Evolutionary conservation across 2,113 vertebrate genomes (phyloP).

Genomic region (Vimba vimba): DNA sequence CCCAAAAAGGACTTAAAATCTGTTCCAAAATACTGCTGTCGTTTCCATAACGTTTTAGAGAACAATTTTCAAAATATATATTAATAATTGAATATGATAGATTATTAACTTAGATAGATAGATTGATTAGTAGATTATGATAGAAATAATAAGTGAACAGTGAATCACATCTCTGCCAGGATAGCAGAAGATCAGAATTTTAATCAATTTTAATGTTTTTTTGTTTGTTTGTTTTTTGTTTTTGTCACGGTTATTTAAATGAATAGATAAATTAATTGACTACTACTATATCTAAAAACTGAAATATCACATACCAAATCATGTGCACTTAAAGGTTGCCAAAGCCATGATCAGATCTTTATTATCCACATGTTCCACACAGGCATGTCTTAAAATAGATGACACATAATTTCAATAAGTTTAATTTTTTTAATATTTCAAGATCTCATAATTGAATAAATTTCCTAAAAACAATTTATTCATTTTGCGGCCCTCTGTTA

Average conservation of each 20-base stretch:
- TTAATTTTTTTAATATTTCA: neutral
- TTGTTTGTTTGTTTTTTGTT: neutral
- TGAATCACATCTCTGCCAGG: neutral
- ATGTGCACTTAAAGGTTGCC: neutral
- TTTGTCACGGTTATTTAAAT: neutral
- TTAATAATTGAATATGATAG: neutral
- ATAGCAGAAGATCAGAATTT: neutral
- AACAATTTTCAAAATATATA: neutral
- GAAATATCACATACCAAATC: neutral
- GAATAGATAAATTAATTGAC: neutral
- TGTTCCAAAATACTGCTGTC: neutral
- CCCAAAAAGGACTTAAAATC: neutral
- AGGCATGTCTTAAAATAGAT: neutral
- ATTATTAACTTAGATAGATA: neutral
- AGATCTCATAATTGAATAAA: neutral
- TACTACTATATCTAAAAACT: neutral
- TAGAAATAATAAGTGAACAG: neutral
- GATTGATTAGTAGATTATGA: too few relatives aligned
- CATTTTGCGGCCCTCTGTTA: neutral
- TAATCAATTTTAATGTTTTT: neutral
- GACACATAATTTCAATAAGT: neutral
- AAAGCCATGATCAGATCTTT: neutral
- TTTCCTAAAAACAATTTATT: neutral
- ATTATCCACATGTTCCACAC: neutral
- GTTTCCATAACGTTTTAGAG: neutral